These are phyloP conservation scores for human (Homo sapiens) DNA, from an alignment of 2,113 vertebrate genomes.

Conservation along the genomic window DNA sequence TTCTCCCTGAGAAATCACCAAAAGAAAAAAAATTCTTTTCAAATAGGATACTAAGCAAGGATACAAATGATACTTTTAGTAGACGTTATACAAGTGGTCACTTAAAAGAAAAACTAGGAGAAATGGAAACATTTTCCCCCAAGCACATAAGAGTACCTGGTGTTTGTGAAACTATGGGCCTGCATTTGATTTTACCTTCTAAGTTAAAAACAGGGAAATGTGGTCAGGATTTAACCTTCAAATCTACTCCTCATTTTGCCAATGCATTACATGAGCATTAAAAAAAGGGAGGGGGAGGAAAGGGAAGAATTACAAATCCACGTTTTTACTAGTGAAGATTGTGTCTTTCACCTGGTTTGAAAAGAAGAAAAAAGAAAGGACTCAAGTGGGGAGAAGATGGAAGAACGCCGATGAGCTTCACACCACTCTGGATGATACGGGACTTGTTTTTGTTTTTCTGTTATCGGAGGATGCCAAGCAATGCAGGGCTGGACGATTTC, in stretches of 20 bases:
- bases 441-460: constrained; percentile 70
- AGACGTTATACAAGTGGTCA: background rate
- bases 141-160: background rate
- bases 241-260: background rate
- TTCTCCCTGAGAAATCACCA: constrained; percentile 7
- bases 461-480: constrained; percentile 51
- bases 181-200: background rate
- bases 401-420: background rate
- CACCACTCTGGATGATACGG: constrained; percentile 13
- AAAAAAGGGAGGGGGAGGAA: background rate
- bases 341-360: background rate
- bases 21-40: background rate
- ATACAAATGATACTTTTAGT: background rate
- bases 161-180: background rate
- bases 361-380: background rate
- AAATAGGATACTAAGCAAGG: background rate
- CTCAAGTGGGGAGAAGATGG: background rate
- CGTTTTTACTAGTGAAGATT: background rate
- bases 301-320: background rate
- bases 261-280: background rate
- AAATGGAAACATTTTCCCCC: background rate
- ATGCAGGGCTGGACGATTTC: constrained; percentile 55
- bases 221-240: background rate
- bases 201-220: constrained; percentile 6
- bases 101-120: background rate